Conservation (phyloP, 2,888 invertebrate genomes). For the Escarpia spicata region DNA sequence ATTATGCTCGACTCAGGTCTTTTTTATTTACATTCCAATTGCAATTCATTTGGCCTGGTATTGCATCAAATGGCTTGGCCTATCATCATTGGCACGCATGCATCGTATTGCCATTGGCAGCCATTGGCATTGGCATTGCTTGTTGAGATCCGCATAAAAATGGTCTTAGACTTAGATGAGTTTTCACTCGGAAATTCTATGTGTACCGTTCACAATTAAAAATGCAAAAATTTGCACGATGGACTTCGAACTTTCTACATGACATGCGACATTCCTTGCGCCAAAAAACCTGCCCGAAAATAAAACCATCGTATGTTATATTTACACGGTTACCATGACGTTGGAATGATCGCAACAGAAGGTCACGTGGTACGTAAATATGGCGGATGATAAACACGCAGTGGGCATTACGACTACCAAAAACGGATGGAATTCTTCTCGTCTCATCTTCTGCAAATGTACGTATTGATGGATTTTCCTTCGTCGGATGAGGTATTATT, state of each 20-base stretch:
- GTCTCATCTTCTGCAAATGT: neutral
- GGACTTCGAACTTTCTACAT: neutral
- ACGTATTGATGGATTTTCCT: neutral
- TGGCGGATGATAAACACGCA: constrained; percentile 11
- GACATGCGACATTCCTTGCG: neutral
- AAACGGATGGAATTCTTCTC: constrained; percentile 13
- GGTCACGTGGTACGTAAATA: constrained; percentile 16
- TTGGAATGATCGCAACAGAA: constrained; percentile 16
- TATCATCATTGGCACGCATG: too few species aligned
- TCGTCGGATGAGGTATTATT: neutral
- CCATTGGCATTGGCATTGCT: too few species aligned
- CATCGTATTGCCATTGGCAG: too few species aligned
- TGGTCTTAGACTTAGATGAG: neutral
- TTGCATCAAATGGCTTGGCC: too few species aligned
- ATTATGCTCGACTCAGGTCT: too few species aligned
- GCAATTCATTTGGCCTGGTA: too few species aligned
- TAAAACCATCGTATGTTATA: neutral
- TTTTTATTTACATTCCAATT: too few species aligned
- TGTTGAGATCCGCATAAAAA: neutral
- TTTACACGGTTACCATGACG: constrained; percentile 13
- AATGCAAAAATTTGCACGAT: neutral
- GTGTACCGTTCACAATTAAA: neutral
- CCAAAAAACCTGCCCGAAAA: neutral
- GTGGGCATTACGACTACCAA: constrained; percentile 6
- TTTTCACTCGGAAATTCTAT: neutral